Conservation (phyloP, 2,888 invertebrate species). For the Creontiades dilutus region DNA sequence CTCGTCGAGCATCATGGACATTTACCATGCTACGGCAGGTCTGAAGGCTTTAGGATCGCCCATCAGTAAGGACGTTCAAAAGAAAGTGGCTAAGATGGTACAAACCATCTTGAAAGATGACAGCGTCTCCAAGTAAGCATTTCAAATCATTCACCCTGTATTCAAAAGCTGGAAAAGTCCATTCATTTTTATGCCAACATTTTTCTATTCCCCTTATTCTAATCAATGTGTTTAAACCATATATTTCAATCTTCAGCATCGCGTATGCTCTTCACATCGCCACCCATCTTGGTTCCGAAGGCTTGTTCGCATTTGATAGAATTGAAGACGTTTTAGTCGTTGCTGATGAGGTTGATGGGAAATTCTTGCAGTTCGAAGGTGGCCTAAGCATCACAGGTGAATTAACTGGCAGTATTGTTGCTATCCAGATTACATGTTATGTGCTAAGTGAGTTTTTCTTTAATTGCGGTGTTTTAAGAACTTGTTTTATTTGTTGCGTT, state of each 20-base stretch:
- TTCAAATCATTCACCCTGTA: neutral
- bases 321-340: constrained; percentile 96
- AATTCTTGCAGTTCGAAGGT: constrained; percentile 94
- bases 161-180: too few species aligned
- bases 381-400: constrained; percentile 87
- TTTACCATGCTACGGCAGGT: constrained; percentile 87
- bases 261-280: constrained; percentile 92
- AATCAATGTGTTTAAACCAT: neutral
- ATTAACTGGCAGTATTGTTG: neutral
- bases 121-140: constrained; percentile 84
- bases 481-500: constrained; percentile 60
- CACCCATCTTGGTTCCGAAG: constrained; percentile 84
- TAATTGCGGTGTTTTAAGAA: too few species aligned
- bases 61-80: constrained; percentile 83
- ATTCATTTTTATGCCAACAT: too few species aligned
- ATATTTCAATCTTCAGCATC: constrained; percentile 81
- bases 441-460: too few species aligned
- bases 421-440: too few species aligned
- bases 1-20: constrained; percentile 83
- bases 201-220: too few species aligned
- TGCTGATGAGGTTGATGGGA: constrained; percentile 96
- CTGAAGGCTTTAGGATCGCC: constrained; percentile 84
- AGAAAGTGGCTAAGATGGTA: constrained; percentile 86
- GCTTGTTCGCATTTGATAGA: constrained; percentile 85
- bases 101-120: constrained; percentile 90